A percentile compares a stretch with the other conserved stretches of the same genome.
Conservation (phyloP, 2,888 invertebrate genomes). For the Gymnosoma rotundatum region DNA sequence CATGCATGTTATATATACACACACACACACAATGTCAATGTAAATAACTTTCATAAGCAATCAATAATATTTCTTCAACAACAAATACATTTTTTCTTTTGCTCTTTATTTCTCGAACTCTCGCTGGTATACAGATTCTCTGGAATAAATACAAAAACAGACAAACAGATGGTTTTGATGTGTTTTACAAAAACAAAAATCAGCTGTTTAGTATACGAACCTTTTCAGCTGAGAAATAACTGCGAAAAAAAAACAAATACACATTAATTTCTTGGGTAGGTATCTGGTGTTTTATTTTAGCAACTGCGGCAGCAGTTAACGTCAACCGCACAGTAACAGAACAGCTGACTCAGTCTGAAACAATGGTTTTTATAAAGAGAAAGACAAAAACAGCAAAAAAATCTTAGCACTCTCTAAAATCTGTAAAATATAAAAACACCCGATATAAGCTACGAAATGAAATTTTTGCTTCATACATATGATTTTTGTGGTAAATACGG, state of each 20-base stretch:
- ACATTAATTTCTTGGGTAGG: background rate
- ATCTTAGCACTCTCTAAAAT: no score
- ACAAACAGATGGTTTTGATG: constrained; percentile 57
- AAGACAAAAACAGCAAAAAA: no score
- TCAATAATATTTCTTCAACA: constrained; percentile 50
- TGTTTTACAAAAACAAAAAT: constrained; percentile 70
- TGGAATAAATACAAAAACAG: constrained; percentile 5
- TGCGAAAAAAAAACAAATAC: constrained; percentile 24
- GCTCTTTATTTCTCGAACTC: background rate
- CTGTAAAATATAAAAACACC: no score
- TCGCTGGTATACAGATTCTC: background rate
- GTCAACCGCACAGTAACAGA: constrained; percentile 45
- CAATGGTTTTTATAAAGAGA: no score
- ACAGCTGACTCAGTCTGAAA: constrained; percentile 41
- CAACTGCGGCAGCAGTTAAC: constrained; percentile 3
- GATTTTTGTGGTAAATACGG: no score
- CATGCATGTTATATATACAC: no score
- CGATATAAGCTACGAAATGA: no score
- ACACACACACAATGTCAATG: background rate
- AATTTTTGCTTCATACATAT: no score
- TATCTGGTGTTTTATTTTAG: constrained; percentile 16
- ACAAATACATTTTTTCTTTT: constrained; percentile 11
- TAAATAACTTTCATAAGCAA: constrained; percentile 33
- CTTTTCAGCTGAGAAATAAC: constrained; percentile 16
- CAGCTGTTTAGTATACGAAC: constrained; percentile 72